Evolutionary conservation across 2,113 vertebrate genomes (phyloP).

Genomic region (Xiphias gladius): DNA sequence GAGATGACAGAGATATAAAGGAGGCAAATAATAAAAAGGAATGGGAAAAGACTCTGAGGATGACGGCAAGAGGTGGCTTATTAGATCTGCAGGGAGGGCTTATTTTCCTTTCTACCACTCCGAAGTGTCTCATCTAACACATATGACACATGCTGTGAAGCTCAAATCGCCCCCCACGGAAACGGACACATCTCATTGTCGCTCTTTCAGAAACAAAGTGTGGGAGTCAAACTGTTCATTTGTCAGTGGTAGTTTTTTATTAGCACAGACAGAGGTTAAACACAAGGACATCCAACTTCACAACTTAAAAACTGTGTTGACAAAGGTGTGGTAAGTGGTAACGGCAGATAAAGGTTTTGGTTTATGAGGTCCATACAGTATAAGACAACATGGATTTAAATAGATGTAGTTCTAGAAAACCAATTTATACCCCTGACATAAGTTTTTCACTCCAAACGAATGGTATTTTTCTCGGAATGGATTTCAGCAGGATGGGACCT

Average conservation of each 20-base stretch:
- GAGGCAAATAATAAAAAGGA: conserved; percentile 5
- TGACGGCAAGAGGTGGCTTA: conserved; percentile 17
- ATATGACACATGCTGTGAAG: conserved; percentile 30
- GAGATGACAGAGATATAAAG: conserved; percentile 1
- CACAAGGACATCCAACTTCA: conserved; percentile 24
- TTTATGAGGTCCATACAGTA: not conserved
- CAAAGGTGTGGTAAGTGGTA: conserved; percentile 6
- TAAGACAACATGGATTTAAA: not conserved
- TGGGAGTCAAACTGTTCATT: conserved; percentile 51
- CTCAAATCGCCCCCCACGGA: conserved; percentile 46
- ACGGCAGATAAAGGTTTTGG: not conserved
- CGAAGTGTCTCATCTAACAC: conserved; percentile 27
- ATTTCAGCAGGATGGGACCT: conserved; percentile 3
- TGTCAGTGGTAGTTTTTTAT: conserved; percentile 32
- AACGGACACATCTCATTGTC: conserved; percentile 24
- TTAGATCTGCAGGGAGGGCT: conserved; percentile 32
- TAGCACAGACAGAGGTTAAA: conserved; percentile 16
- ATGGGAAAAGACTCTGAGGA: not conserved
- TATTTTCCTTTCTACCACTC: conserved; percentile 23
- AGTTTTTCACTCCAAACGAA: not conserved
- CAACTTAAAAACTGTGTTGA: conserved; percentile 1
- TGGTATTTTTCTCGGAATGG: not conserved
- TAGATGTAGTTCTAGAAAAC: not conserved
- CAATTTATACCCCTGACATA: not conserved
- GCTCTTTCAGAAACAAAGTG: conserved; percentile 33